phyloP scores from a whole-genome alignment of 2,888 invertebrate genomes.

The Dryobota labecula region DNA sequence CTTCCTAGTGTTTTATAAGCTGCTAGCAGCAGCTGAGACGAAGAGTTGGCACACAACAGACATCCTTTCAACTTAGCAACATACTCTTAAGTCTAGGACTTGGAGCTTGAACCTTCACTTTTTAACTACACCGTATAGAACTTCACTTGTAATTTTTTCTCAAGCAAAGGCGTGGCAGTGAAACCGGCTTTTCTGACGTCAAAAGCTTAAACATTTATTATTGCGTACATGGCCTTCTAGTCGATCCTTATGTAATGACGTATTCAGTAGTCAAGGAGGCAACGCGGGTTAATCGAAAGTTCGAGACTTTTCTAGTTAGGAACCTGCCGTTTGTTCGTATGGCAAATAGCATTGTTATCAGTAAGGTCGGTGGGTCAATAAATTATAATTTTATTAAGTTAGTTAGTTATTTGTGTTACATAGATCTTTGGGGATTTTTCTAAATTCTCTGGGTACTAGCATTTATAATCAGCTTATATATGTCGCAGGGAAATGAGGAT shows the following conservation, averaged over 20 bases:
- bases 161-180: slow-evolving; percentile 2
- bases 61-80: too few species aligned
- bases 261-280: slow-evolving; percentile 8
- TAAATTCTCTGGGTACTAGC: background rate
- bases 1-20: background rate
- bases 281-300: background rate
- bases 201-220: slow-evolving; percentile 15
- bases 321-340: background rate
- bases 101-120: slow-evolving; percentile 2
- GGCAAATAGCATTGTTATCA: slow-evolving; percentile 6
- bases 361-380: slow-evolving; percentile 4
- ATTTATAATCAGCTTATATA: background rate
- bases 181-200: slow-evolving; percentile 33
- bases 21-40: background rate
- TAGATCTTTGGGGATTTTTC: background rate
- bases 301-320: slow-evolving; percentile 11
- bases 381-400: background rate
- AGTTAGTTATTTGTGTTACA: background rate
- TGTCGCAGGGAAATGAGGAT: too few species aligned
- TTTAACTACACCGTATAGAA: background rate
- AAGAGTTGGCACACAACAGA: background rate
- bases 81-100: too few species aligned
- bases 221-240: slow-evolving; percentile 7
- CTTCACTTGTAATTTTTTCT: background rate
- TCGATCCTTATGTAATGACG: slow-evolving; percentile 20